Percentiles rank a stretch among this genome's conserved stretches.
Evolutionary conservation across 2,888 invertebrate species (phyloP).

Genomic region (Nasonia oneida): DNA sequence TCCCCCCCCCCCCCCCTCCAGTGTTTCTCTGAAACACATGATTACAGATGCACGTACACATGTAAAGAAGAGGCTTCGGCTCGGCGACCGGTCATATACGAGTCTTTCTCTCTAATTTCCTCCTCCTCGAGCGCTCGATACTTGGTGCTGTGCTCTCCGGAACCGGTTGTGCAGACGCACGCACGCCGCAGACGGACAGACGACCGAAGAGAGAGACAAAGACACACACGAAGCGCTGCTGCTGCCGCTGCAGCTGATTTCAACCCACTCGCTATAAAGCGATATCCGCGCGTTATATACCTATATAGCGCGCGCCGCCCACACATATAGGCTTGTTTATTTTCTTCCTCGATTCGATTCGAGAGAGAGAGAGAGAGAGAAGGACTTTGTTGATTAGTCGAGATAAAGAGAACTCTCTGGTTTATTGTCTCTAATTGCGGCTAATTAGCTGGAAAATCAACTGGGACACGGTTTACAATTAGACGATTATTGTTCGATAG

Average conservation of each 20-base stretch:
- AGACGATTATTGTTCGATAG: not conserved
- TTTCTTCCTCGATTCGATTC: no score
- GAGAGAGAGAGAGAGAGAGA: not conserved
- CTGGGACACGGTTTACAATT: not conserved
- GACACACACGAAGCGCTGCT: not conserved
- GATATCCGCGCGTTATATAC: not conserved
- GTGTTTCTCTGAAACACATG: constrained; percentile 28
- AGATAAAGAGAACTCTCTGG: not conserved
- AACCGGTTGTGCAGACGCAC: constrained; percentile 25
- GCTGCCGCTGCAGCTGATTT: not conserved
- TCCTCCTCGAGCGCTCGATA: constrained; percentile 18
- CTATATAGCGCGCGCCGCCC: not conserved
- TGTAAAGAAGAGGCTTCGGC: constrained; percentile 10
- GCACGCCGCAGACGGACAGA: constrained; percentile 13
- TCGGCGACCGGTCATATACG: constrained; percentile 1
- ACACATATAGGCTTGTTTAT: no score
- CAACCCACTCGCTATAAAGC: not conserved
- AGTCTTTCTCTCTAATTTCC: constrained; percentile 40
- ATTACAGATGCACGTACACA: constrained; percentile 42
- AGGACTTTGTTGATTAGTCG: not conserved
- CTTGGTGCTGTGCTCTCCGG: not conserved
- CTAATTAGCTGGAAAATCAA: constrained; percentile 14
- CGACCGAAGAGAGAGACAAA: constrained; percentile 2
- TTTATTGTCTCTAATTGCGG: not conserved
- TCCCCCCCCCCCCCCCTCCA: no score